Base-by-base conservation (phyloP, 2,888 invertebrate species). In the Lasioglossum marginatum region DNA sequence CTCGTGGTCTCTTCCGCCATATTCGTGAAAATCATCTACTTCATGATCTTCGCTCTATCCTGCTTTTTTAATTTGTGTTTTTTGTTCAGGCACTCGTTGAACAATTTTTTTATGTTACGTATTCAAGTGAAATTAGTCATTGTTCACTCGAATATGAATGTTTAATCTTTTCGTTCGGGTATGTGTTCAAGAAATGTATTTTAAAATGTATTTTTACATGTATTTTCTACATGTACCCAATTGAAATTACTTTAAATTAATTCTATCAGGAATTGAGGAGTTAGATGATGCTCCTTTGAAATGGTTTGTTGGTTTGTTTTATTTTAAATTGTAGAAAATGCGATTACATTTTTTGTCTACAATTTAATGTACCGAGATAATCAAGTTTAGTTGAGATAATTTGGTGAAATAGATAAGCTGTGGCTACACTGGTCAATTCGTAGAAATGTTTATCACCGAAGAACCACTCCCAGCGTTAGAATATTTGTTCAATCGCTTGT, bases 401-500 rank as follows among this genome's bases (percentile, higher is more conserved):
- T 63, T 27, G 4, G 27, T 16, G 6, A 31, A 14, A 63, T 63
- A 63, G 27, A 63, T 63, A 63, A 27, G n/a, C 16, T 6, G 16
- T 2, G 16, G 0, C 5, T 27, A 31, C 1, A 4, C 16, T 16
- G 27, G 31, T 27, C 12, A 70, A 1, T 70, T n/a, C 40, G 12
- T 12, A 70, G 40, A n/a, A 37, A 70, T n/a, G 12, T 70, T 40
- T 70, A 40, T 70, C n/a, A 2, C 0, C 14, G n/a, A n/a, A n/a
- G 70, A 40, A 70, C 40, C n/a, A 40, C 40, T 37, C 37, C 37
- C 37, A 19, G 12, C 12, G n/a, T 12, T 23, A 19, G 70, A 70
- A 40, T 70, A 10, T 70, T 70, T 70, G 23, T 37, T 70, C 70
- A 70, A 37, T 70, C 70, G 40, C 14, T 14, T 70, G 12, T 70